A percentile compares a stretch with the other conserved stretches of the same genome.
phyloP scores from a whole-genome alignment of 1,140 invertebrate genomes.

The Drosophila chauvacae region DNA sequence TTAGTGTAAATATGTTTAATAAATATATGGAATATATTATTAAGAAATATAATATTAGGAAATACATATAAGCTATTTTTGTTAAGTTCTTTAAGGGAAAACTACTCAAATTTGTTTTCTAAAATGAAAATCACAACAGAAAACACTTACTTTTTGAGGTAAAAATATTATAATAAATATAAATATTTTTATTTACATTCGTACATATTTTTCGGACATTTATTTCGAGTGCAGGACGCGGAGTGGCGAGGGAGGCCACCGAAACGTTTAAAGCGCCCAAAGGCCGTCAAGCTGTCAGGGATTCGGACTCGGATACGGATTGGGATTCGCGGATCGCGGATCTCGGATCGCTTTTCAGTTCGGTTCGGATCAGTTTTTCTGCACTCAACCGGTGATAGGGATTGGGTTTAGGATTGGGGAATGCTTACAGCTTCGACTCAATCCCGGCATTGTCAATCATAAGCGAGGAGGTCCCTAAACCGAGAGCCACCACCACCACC shows the following conservation, averaged over 20 bases:
- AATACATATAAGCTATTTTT: no score
- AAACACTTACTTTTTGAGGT: no score
- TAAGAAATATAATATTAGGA: no score
- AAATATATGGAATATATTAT: no score
- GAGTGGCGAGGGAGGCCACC: conserved; percentile 42
- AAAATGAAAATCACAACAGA: no score
- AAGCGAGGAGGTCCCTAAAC: conserved; percentile 30
- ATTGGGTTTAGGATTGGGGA: not conserved
- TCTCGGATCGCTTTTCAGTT: conserved; percentile 36
- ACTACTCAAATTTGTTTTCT: no score
- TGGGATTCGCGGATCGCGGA: conserved; percentile 2
- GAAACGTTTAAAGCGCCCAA: conserved; percentile 80
- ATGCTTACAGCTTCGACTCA: conserved; percentile 56
- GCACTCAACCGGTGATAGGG: not conserved
- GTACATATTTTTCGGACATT: not conserved
- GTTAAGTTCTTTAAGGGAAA: no score
- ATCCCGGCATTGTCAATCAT: conserved; percentile 78
- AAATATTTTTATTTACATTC: no score
- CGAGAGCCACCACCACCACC: not conserved
- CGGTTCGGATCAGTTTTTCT: conserved; percentile 24
- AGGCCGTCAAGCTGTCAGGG: conserved; percentile 76
- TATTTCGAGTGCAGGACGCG: conserved; percentile 6
- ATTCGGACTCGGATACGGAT: conserved; percentile 11
- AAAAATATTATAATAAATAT: no score
- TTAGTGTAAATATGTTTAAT: no score